phyloP scores from a whole-genome alignment of 2,113 vertebrate species.

The Numida meleagris region DNA sequence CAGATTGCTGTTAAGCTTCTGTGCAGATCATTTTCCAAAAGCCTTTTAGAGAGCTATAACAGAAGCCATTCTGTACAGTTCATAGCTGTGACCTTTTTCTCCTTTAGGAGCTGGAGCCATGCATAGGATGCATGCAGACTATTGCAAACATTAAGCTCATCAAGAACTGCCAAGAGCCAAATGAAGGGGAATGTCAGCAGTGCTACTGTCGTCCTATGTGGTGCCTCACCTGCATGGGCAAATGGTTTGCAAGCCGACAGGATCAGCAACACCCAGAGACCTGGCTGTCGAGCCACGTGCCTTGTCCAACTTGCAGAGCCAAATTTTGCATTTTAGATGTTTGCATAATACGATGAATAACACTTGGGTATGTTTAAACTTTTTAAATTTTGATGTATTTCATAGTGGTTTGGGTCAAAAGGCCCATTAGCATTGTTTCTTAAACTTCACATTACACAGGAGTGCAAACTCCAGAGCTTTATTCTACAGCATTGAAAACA shows the following conservation, averaged over 20 bases:
- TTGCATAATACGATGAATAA: slow-evolving; percentile 81
- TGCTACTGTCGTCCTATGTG: slow-evolving; percentile 97
- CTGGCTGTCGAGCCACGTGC: slow-evolving; percentile 91
- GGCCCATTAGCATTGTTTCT: neutral
- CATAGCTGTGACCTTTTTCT: neutral
- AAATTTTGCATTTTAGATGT: slow-evolving; percentile 94
- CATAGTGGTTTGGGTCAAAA: neutral
- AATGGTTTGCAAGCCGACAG: slow-evolving; percentile 96
- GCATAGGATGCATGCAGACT: slow-evolving; percentile 94
- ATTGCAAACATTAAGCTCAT: slow-evolving; percentile 87
- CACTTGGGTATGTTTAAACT: neutral
- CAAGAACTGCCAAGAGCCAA: slow-evolving; percentile 80
- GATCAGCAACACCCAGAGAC: slow-evolving; percentile 93
- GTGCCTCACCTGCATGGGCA: slow-evolving; percentile 94
- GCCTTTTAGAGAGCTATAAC: neutral
- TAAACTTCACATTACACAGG: neutral
- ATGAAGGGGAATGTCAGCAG: slow-evolving; percentile 84
- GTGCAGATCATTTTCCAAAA: neutral
- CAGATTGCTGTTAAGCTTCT: neutral
- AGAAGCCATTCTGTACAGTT: neutral
- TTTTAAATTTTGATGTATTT: neutral
- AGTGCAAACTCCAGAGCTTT: neutral
- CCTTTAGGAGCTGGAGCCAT: slow-evolving; percentile 87
- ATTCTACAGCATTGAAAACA: neutral
- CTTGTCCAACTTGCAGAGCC: slow-evolving; percentile 92